Evolutionary conservation across 2,888 invertebrate species (phyloP), one percentile per base, ranked within the genome.

Genomic region (Glyphotaelius pellucidus): DNA sequence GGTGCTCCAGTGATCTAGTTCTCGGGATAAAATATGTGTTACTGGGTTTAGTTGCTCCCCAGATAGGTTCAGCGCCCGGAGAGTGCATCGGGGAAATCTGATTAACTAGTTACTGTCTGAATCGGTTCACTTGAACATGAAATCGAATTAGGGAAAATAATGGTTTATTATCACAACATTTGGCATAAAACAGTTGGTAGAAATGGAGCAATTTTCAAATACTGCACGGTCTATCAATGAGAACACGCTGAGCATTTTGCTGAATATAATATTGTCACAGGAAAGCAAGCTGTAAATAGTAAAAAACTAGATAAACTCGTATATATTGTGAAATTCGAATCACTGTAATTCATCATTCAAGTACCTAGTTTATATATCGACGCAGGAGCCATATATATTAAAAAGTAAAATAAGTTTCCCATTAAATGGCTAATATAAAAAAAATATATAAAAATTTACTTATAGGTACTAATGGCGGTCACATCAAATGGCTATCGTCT

Each of bases 1-100:
- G 85, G 86, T 85, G 91, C 31, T 87, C 87, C 87, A 91, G 83
- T 91, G 91, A 79, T 91, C 91, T 87, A 91, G 80, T 91, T 91
- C 67, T 91, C 80, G 35, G 90, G 85, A 84, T 47, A 86, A 90
- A 90, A 90, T 90, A 90, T 83, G 84, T 90, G 90, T 84, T 90
- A 90, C 52, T 90, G 90, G 90, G 83, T 90, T 90, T 90, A 31
- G 38, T 67, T 35, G 35, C 83, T 83, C 35, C 83, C 83, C 32
- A 32, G 83, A 83, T 83, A 25, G 35, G 32, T 83, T 83, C 83
- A 25, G 35, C 83, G 83, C 7, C 35, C 19, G 83, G 35, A 83
- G 32, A 83, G 32, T 83, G 83, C 83, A 83, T 25, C n/a, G 67
- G 67, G 5, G 67, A 67, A 67, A 67, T 5, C 25, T 0, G 67